Evolutionary conservation across 2,888 invertebrate species (phyloP), one percentile per base, ranked within the genome.

Genomic region (Mimumesa dahlbomi): DNA sequence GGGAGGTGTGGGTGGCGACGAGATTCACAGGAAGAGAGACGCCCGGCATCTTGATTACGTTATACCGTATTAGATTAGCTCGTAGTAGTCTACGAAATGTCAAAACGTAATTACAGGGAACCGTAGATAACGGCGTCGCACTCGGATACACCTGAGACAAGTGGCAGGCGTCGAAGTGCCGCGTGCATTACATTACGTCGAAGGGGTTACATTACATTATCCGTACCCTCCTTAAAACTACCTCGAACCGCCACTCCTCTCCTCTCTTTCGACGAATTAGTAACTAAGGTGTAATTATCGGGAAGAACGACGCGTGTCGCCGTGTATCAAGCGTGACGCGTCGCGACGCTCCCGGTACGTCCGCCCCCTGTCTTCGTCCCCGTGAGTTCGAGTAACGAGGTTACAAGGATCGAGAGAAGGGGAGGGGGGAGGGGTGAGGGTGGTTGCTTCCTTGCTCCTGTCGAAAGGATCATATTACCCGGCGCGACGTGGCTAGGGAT

Each of bases 251-350:
- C 16, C 36, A 19, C 14, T 9, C 31, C 13, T 2, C 13, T 52
- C 43, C 34, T 22, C 11, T 29, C 18, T 42, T 50, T 59, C 46
- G 61, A 29, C 48, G 64, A 54, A 65, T 65, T 58, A 53, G 46
- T 52, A 76, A 77, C 74, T 68, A 77, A 73, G 73, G 77, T 73
- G 76, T 82, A 84, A 84, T 84, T 83, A 84, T 84, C 78, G 82
- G 67, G 72, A 75, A 59, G 68, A 74, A 64, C 38, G 59, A 58
- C 52, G 56, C 57, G 46, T 49, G 70, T 66, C 77, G 77, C 67
- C 70, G 59, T 77, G 74, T 73, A 73, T 67, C 67, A 71, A 53
- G 42, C 56, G 45, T 25, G 64, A 62, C 66, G 67, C 58, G 53
- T 68, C 65, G 67, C 48, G n/a, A n/a, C n/a, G 73, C 61, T 56